Evolutionary conservation across 2,113 vertebrate genomes (phyloP).

Genomic region (Oxyruncus cristatus): DNA sequence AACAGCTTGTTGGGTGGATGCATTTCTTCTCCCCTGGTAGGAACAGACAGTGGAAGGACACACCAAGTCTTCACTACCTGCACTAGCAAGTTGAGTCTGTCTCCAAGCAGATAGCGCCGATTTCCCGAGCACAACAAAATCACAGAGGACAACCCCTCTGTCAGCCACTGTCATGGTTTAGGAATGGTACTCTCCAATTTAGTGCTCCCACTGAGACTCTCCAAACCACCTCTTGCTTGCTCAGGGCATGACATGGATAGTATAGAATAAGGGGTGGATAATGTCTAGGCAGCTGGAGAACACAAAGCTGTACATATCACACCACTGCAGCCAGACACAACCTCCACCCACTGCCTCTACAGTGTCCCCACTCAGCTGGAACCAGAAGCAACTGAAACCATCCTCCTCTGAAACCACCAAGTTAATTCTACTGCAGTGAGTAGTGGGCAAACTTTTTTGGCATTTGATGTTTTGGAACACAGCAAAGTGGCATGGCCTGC

Average conservation of each 20-base stretch:
- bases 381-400: background rate
- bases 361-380: background rate
- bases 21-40: background rate
- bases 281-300: background rate
- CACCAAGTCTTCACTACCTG: background rate
- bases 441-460: background rate
- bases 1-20: background rate
- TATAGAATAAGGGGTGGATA: background rate
- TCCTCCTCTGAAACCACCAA: background rate
- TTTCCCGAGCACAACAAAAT: background rate
- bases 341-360: background rate
- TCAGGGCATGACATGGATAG: background rate
- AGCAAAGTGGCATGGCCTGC: background rate
- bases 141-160: background rate
- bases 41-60: background rate
- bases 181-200: background rate
- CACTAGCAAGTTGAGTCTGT: background rate
- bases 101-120: background rate
- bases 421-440: background rate
- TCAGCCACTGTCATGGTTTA: background rate
- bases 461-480: background rate
- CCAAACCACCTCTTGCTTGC: rapidly evolving
- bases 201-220: too few species aligned
- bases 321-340: background rate
- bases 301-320: rapidly evolving